Evolutionary conservation across 2,888 invertebrate genomes (phyloP), one percentile per base, ranked within the genome.

Genomic region (Automeris io): DNA sequence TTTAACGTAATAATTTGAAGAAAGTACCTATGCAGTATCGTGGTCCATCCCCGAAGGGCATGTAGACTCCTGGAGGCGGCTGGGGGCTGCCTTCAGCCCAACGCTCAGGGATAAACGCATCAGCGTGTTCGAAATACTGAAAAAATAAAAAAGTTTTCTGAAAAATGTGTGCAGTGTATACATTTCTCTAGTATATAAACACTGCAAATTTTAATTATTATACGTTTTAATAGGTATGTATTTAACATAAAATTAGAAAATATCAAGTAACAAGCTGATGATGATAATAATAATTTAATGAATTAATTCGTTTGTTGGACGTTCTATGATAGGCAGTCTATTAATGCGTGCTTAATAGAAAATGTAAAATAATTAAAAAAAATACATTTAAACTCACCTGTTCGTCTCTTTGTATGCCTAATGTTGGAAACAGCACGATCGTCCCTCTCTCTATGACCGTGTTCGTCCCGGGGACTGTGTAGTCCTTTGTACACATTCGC

Each of bases 11-110:
- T 25, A 25, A 25, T 25, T 4, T 25, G 4, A 25, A 5, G n/a
- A 8, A 25, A 25, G 13, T 46, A 83, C 85, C 85, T 43, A 86
- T 80, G 40, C 86, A 86, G 46, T 85, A 85, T 8, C 86, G 56
- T 0, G 85, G 86, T 0, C 86, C 86, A 35, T 82, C 83, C 1
- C 86, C 86, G 29, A 86, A 86, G 0, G 85, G 86, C 76, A 82
- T 78, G 65, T 79, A 86, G 40, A 81, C 85, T 1, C 85, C 86
- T 1, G 85, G 75, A 1, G 74, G 74, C 0, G 78, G 83, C 32
- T 48, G 57, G 0, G 67, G 52, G 0, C 45, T 43, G 1, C 54
- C 70, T 8, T 70, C 70, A 5, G 64, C 43, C 82, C 85, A 85
- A 1, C 85, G 70, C 47, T 77, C 75, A 0, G 85, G 85, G 1